phyloP scores from a whole-genome alignment of 1,140 invertebrate species.

The Littorina saxatilis region DNA sequence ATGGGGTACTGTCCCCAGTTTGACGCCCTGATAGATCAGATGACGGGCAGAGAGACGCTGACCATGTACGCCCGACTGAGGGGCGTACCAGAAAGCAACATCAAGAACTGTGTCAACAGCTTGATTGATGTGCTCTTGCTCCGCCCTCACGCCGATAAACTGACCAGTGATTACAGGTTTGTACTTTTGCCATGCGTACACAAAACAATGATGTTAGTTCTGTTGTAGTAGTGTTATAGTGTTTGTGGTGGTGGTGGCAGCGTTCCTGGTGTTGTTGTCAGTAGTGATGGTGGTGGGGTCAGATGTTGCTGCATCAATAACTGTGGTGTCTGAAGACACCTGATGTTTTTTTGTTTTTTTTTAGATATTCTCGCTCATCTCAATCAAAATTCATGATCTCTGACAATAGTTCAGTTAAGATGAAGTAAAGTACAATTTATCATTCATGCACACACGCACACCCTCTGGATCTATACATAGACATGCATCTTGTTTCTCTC shows the following conservation, averaged over 20 bases:
- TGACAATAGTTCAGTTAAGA: too few relatives aligned
- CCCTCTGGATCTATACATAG: too few relatives aligned
- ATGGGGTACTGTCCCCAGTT: slow-evolving; percentile 77
- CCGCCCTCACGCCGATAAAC: slow-evolving; percentile 53
- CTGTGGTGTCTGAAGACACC: too few relatives aligned
- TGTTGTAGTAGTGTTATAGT: not conserved
- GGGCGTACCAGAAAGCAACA: slow-evolving; percentile 75
- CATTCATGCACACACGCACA: slow-evolving; percentile 24
- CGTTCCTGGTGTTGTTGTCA: not conserved
- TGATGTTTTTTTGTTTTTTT: too few relatives aligned
- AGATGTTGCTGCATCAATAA: too few relatives aligned
- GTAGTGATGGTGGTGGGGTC: not conserved
- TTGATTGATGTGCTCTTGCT: slow-evolving; percentile 55
- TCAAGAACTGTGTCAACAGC: slow-evolving; percentile 71
- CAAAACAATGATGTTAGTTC: too few relatives aligned
- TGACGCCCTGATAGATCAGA: slow-evolving; percentile 76
- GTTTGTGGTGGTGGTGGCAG: slow-evolving; percentile 17
- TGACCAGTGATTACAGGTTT: slow-evolving; percentile 54
- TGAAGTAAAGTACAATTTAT: not conserved
- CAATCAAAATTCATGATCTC: too few relatives aligned
- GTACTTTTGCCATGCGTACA: not conserved
- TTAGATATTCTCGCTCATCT: too few relatives aligned
- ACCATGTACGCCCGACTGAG: slow-evolving; percentile 83
- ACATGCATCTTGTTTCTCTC: too few relatives aligned
- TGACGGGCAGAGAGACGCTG: slow-evolving; percentile 82